Evolutionary conservation across 1,140 invertebrate species (phyloP).

Genomic region (Trichogramma pretiosum): DNA sequence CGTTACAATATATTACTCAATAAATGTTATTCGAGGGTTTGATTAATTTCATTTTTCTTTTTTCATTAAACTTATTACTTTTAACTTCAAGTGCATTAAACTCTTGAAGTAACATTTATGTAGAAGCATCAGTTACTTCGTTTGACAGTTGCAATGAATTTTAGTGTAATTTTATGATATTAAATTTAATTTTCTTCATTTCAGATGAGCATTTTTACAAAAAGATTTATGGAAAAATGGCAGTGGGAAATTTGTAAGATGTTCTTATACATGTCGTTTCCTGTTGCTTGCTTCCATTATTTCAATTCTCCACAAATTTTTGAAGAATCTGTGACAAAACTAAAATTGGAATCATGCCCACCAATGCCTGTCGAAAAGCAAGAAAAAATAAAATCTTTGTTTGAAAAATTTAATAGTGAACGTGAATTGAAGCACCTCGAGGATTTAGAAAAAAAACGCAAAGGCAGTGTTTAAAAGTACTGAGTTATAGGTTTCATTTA

Average conservation of each 20-base stretch:
- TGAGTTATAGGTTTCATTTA: neutral
- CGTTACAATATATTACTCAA: no score
- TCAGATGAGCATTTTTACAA: conserved; percentile 9
- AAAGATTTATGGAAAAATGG: conserved; percentile 65
- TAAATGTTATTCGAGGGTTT: no score
- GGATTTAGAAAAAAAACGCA: conserved; percentile 9
- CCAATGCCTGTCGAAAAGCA: neutral
- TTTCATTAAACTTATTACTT: no score
- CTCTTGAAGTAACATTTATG: no score
- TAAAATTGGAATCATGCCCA: conserved; percentile 52
- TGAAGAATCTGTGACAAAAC: conserved; percentile 68
- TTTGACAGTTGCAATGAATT: neutral
- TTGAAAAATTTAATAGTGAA: conserved; percentile 8
- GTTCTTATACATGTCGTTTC: conserved; percentile 77
- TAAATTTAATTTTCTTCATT: neutral
- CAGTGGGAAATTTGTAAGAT: conserved; percentile 72
- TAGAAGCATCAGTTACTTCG: no score
- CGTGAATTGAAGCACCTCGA: conserved; percentile 1
- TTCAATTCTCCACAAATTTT: conserved; percentile 79
- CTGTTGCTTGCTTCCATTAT: conserved; percentile 71
- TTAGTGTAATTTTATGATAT: neutral
- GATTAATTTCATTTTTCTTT: no score
- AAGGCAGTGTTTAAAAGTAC: neutral
- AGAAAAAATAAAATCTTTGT: conserved; percentile 4
- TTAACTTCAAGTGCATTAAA: no score